Evolutionary conservation across 2,888 invertebrate species (phyloP).

Genomic region (Blastobasis lacticolella): DNA sequence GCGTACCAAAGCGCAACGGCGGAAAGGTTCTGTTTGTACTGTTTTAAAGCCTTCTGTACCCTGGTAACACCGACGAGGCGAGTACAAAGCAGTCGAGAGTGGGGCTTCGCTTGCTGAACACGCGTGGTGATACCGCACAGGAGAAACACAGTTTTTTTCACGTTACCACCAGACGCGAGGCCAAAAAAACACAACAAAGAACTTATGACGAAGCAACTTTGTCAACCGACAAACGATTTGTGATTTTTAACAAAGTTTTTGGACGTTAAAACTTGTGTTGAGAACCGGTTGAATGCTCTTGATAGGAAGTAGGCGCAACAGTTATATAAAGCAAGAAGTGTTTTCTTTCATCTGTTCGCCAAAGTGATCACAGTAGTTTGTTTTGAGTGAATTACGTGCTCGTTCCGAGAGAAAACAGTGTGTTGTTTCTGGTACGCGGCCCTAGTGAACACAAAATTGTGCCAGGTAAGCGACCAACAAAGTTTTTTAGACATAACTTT

Average conservation of each 20-base stretch:
- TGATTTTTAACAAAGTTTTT: slow-evolving; percentile 13
- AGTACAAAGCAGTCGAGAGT: slow-evolving; percentile 30
- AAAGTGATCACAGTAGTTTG: slow-evolving; percentile 23
- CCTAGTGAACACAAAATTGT: slow-evolving; percentile 24
- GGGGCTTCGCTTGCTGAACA: slow-evolving; percentile 21
- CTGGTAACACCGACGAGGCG: slow-evolving; percentile 33
- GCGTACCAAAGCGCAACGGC: neutral
- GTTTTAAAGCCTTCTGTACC: slow-evolving; percentile 32
- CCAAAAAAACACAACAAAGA: slow-evolving; percentile 22
- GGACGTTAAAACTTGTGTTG: slow-evolving; percentile 12
- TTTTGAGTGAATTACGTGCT: slow-evolving; percentile 35
- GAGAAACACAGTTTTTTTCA: slow-evolving; percentile 14
- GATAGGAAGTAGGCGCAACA: slow-evolving; percentile 44
- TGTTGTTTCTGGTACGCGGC: slow-evolving; percentile 37
- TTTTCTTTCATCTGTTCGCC: slow-evolving; percentile 48
- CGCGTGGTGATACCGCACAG: slow-evolving; percentile 20
- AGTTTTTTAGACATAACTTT: slow-evolving; percentile 31
- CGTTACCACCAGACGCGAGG: slow-evolving; percentile 19
- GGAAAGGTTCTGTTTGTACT: slow-evolving; percentile 7
- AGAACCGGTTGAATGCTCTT: slow-evolving; percentile 32
- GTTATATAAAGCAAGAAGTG: slow-evolving; percentile 53
- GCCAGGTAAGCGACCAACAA: slow-evolving; percentile 37
- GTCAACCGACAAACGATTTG: slow-evolving; percentile 11
- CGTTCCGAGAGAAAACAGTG: slow-evolving; percentile 24
- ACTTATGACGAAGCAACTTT: slow-evolving; percentile 18